Evolutionary conservation across 2,797 vertebrate genomes (phyloP), one percentile per base, ranked within the genome.

Genomic region (Apodemus agrarius): DNA sequence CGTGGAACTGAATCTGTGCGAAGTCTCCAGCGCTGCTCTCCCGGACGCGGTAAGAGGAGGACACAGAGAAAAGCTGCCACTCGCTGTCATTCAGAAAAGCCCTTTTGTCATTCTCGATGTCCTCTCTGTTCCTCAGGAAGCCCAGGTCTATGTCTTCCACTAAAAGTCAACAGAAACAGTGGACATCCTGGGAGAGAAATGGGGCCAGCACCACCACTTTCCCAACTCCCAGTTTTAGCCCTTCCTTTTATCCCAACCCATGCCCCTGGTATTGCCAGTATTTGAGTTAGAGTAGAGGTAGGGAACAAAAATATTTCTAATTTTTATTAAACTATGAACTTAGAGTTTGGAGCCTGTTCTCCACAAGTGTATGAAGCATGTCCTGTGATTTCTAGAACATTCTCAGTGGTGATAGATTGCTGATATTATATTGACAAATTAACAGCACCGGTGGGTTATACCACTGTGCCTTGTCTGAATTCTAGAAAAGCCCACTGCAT

Each of bases 11-110:
- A 98, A 99, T 99, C 97, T 99, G 99, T 10, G 99, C 99, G 8
- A 99, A 99, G 95, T 99, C 97, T 0, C 98, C 98, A 90, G 98
- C 61, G 6, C 98, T 98, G 43, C 98, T 98, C 83, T 96, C 98
- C 83, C 98, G 96, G 69, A 98, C 97, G 97, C 97, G 98, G 97
- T 99, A 99, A 17, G 96, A 96, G 3, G 99, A 99, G 9, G 99
- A 99, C 40, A 99, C 98, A 31, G 99, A 99, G 54, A 99, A 98
- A 94, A 99, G 99, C 86, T 99, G 99, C 99, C 99, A 99, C 96
- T 99, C 99, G 0, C 99, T 99, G 10, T 99, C 98, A 74, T 99
- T 99, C 98, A 99, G 98, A 97, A 99, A 99, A 93, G 98, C 96
- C 86, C 97, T 98, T 89, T 98, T 98, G 95, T 99, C 99, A 9